These are phyloP conservation scores for Drosophila azteca DNA, from an alignment of 1,140 invertebrate species.

Conservation along the genomic window DNA sequence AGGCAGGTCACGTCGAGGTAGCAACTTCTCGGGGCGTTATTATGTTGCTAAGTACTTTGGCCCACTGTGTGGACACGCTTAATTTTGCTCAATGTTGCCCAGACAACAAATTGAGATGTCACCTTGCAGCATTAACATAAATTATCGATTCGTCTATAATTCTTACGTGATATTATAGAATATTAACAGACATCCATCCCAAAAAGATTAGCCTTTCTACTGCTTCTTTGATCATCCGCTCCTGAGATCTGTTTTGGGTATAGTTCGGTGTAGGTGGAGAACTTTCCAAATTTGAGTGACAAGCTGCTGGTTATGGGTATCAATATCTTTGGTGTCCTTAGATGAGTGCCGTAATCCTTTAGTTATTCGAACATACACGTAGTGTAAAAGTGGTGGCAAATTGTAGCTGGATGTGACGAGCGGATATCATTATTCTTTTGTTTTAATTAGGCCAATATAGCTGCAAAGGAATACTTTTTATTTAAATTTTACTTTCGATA, in stretches of 20 bases:
- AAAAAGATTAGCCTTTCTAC: conserved; percentile 59
- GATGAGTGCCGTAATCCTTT: conserved; percentile 66
- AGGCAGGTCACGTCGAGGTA: conserved; percentile 31
- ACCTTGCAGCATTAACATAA: conserved; percentile 71
- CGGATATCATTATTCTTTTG: no score
- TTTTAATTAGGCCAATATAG: no score
- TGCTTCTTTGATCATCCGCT: conserved; percentile 49
- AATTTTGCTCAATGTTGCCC: not conserved
- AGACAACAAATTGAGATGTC: conserved; percentile 67
- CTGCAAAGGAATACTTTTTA: no score
- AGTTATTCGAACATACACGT: conserved; percentile 33
- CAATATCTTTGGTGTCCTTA: conserved; percentile 14
- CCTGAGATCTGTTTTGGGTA: conserved; percentile 17
- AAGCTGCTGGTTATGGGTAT: conserved; percentile 46
- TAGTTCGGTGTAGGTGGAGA: conserved; percentile 22
- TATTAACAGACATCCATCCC: conserved; percentile 63
- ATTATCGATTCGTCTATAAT: conserved; percentile 55
- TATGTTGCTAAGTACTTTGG: conserved; percentile 45
- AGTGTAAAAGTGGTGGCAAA: not conserved
- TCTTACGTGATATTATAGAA: conserved; percentile 76
- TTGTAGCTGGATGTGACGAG: not conserved
- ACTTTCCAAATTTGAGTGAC: conserved; percentile 45
- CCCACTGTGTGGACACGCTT: conserved; percentile 53
- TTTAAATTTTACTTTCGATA: no score
- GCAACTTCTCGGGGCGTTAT: conserved; percentile 12